These are phyloP conservation scores for Portevinia maculata DNA, from an alignment of 2,888 invertebrate species.

Conservation along the genomic window DNA sequence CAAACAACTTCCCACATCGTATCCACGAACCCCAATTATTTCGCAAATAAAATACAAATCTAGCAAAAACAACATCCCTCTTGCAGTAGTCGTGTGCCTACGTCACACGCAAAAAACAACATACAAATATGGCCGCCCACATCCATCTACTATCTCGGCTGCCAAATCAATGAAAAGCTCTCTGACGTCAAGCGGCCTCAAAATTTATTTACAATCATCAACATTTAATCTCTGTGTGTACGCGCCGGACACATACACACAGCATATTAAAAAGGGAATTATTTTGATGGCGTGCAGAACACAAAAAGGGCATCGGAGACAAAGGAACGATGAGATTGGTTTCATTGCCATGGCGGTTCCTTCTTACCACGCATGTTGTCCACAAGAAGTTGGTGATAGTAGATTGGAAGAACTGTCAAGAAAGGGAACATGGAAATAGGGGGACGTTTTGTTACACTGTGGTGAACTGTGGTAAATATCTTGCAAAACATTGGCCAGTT, in stretches of 20 bases:
- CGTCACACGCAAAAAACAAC: constrained; percentile 60
- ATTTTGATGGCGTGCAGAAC: constrained; percentile 36
- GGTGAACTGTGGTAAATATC: constrained; percentile 16
- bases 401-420: background rate
- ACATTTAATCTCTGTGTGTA: constrained; percentile 44
- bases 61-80: constrained; percentile 37
- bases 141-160: constrained; percentile 50
- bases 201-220: constrained; percentile 63
- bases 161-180: constrained; percentile 69
- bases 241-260: background rate
- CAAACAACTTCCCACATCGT: constrained; percentile 29
- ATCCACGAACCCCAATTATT: constrained; percentile 1
- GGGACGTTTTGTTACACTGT: background rate
- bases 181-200: constrained; percentile 66
- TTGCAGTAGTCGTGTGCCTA: constrained; percentile 44
- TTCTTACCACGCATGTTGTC: constrained; percentile 57
- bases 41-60: constrained; percentile 10
- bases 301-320: background rate
- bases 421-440: constrained; percentile 26
- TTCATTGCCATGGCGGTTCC: constrained; percentile 42
- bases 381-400: constrained; percentile 39
- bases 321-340: constrained; percentile 18
- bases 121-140: constrained; percentile 60
- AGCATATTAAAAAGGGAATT: constrained; percentile 13
- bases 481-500: too few species aligned